These are phyloP conservation scores for Hirtodrosophila trivittata DNA, from an alignment of 2,888 invertebrate species.

Conservation along the genomic window DNA sequence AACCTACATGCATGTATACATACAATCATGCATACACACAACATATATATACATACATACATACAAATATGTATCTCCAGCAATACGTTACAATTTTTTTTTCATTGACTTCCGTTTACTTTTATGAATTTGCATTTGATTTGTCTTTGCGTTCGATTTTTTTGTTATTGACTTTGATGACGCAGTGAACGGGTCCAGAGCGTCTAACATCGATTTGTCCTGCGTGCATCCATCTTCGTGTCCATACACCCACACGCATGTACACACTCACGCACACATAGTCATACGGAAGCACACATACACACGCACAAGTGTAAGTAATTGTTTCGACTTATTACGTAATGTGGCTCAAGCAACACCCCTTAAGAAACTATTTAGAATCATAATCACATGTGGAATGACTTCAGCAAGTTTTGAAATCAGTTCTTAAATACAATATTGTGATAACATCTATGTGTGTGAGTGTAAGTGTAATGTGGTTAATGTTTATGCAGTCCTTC, in stretches of 20 bases:
- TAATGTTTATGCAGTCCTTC: neutral
- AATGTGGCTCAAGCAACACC: constrained; percentile 36
- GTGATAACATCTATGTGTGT: constrained; percentile 20
- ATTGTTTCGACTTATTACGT: constrained; percentile 50
- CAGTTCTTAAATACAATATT: neutral
- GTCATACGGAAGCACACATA: neutral
- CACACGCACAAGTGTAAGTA: constrained; percentile 6
- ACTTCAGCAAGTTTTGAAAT: constrained; percentile 25
- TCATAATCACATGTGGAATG: constrained; percentile 30
- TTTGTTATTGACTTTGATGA: constrained; percentile 26
- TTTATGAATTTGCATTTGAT: constrained; percentile 18
- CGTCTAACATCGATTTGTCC: constrained; percentile 32
- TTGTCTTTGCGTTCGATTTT: constrained; percentile 6
- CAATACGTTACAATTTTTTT: constrained; percentile 18
- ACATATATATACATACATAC: neutral
- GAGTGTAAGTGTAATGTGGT: neutral
- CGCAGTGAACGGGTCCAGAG: constrained; percentile 9
- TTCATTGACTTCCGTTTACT: constrained; percentile 36
- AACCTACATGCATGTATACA: neutral
- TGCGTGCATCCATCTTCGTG: constrained; percentile 9
- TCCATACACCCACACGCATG: neutral
- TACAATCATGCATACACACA: neutral
- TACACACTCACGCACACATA: constrained; percentile 2
- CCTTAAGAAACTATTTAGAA: constrained; percentile 19
- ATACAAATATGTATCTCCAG: constrained; percentile 12